These are phyloP conservation scores for Drosophila parthenogenetica DNA, from an alignment of 2,888 invertebrate species.

Conservation along the genomic window DNA sequence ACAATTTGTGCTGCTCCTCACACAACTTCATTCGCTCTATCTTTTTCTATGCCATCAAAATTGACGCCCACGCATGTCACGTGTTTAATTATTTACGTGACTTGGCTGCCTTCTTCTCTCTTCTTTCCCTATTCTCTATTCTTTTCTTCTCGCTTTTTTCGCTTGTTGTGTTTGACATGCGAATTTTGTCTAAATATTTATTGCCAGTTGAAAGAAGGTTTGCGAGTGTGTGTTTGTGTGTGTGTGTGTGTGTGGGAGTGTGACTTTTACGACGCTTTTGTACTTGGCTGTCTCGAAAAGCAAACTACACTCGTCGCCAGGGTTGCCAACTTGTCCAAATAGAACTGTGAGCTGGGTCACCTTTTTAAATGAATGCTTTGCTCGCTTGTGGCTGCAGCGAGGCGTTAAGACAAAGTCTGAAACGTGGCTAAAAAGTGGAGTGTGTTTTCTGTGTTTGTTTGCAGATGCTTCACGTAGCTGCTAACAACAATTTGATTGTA, in stretches of 20 bases:
- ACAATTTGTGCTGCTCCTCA: conserved; percentile 33
- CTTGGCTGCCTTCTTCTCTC: conserved; percentile 79
- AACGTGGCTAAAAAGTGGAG: conserved; percentile 30
- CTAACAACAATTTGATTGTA: conserved; percentile 27
- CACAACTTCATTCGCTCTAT: conserved; percentile 1
- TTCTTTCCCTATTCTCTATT: background rate
- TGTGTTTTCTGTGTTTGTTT: conserved; percentile 4
- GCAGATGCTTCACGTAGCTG: conserved; percentile 13
- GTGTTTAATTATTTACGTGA: conserved; percentile 86
- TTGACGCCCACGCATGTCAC: conserved; percentile 84
- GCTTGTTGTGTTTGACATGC: conserved; percentile 58
- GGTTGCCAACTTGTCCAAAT: conserved; percentile 53
- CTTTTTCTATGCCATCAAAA: conserved; percentile 37
- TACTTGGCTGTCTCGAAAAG: conserved; percentile 15
- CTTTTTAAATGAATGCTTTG: conserved; percentile 9
- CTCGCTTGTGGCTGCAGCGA: conserved; percentile 22
- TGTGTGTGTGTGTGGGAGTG: conserved; percentile 9
- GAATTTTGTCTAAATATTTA: conserved; percentile 77
- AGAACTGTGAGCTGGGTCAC: conserved; percentile 22
- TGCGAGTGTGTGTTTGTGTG: conserved; percentile 16
- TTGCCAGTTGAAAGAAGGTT: conserved; percentile 60
- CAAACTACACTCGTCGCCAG: conserved; percentile 43
- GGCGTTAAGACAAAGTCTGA: conserved; percentile 49
- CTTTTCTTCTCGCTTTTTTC: conserved; percentile 14
- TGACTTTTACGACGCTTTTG: conserved; percentile 56